These are phyloP conservation scores for Pristionchus arcanus DNA, from an alignment of 2,888 invertebrate genomes.

Conservation along the genomic window DNA sequence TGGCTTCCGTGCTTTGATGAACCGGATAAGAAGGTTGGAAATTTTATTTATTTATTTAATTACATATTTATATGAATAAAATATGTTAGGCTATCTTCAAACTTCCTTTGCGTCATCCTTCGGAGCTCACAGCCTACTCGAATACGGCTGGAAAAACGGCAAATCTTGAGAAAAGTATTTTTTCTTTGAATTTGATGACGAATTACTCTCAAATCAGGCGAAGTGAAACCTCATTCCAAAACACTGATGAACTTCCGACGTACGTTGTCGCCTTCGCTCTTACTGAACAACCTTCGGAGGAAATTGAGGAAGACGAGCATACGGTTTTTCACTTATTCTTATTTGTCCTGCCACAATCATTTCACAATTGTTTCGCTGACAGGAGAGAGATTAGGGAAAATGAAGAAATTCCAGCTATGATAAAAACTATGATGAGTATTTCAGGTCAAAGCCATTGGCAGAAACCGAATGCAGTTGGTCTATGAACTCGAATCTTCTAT, in stretches of 20 bases:
- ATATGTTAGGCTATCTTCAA: too few relatives aligned
- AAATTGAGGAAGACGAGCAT: background rate
- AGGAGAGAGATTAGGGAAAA: too few relatives aligned
- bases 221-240: background rate
- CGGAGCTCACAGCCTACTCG: background rate
- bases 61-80: background rate
- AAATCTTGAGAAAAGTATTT: background rate
- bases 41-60: background rate
- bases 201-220: too few relatives aligned
- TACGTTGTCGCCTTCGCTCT: background rate
- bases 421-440: background rate
- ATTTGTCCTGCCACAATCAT: background rate
- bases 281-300: background rate
- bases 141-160: background rate
- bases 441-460: background rate
- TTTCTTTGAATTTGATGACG: background rate
- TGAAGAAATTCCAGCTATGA: background rate
- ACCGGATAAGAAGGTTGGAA: background rate
- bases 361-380: too few relatives aligned
- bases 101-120: background rate
- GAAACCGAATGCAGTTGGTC: background rate
- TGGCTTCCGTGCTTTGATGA: slow-evolving; percentile 35
- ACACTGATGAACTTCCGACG: background rate
- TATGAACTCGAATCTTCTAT: too few relatives aligned
- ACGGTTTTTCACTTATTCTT: background rate